Percentiles rank a stretch among this genome's conserved stretches.
Evolutionary conservation across 2,113 vertebrate species (phyloP).

Genomic region (Oplegnathus fasciatus): DNA sequence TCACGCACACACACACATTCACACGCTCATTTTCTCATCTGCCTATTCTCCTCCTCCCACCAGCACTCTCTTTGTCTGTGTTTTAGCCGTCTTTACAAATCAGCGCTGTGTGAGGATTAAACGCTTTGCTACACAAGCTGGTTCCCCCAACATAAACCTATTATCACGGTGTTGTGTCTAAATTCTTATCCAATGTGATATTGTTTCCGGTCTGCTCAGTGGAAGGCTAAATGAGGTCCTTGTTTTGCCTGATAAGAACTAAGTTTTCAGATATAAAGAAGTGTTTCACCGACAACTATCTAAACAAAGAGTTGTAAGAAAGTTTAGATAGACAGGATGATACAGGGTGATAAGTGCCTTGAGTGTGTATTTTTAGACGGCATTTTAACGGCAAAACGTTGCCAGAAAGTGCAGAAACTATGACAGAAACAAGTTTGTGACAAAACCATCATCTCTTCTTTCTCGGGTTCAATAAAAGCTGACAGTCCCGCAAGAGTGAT

Average conservation of each 20-base stretch:
- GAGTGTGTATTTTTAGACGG: conserved; percentile 56
- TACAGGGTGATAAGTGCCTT: conserved; percentile 15
- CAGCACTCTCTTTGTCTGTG: conserved; percentile 65
- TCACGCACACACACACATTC: not conserved
- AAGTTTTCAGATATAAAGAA: conserved; percentile 26
- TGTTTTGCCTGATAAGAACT: conserved; percentile 58
- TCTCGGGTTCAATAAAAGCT: conserved; percentile 41
- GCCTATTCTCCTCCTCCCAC: conserved; percentile 59
- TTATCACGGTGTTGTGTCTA: conserved; percentile 67
- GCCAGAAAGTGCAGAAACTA: not conserved
- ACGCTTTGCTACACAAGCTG: conserved; percentile 67
- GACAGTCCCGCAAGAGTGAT: conserved; percentile 27
- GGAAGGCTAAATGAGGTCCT: conserved; percentile 49
- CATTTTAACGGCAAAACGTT: conserved; percentile 37
- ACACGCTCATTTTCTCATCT: conserved; percentile 48
- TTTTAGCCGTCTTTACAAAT: conserved; percentile 69
- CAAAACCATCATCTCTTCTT: conserved; percentile 21
- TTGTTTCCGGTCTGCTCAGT: conserved; percentile 46
- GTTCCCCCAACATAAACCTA: conserved; percentile 63
- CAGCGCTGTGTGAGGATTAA: conserved; percentile 74
- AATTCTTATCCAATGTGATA: conserved; percentile 61
- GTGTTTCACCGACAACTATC: conserved; percentile 22
- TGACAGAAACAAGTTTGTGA: conserved; percentile 17
- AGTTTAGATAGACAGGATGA: conserved; percentile 22
- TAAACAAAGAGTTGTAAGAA: not conserved